Conservation (phyloP, 2,888 invertebrate genomes). For the Linnaemya vulpina region DNA sequence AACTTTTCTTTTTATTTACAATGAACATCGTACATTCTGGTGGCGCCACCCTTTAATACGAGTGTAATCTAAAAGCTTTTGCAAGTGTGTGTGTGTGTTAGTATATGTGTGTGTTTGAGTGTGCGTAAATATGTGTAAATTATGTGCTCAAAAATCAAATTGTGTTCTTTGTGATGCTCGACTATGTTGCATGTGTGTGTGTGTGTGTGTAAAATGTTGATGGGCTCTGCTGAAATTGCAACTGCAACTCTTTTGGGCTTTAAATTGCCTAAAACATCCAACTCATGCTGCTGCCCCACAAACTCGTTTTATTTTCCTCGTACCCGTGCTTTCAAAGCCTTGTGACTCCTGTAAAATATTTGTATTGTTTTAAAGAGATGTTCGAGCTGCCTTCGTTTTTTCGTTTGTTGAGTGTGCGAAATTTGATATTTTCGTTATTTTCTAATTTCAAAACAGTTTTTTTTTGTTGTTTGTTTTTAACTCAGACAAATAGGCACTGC, state of each 20-base stretch:
- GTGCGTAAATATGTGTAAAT: slow-evolving; percentile 50
- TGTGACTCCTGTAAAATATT: no score
- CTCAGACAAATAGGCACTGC: background rate
- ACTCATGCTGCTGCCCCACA: background rate
- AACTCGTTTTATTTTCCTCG: background rate
- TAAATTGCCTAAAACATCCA: slow-evolving; percentile 8
- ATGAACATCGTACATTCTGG: no score
- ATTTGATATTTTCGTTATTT: slow-evolving; percentile 44
- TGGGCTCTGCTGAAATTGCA: background rate
- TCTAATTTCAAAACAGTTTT: slow-evolving; percentile 45
- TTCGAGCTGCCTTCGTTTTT: background rate
- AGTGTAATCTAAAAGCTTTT: background rate
- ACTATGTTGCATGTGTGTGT: background rate
- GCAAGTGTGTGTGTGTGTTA: background rate
- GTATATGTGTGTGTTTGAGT: background rate
- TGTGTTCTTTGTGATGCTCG: background rate
- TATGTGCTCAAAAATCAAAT: slow-evolving; percentile 62
- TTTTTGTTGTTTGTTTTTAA: background rate
- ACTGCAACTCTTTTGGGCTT: background rate
- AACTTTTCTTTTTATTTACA: no score
- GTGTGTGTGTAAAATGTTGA: no score
- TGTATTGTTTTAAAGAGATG: background rate
- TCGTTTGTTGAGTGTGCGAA: slow-evolving; percentile 49
- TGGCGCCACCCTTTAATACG: no score
- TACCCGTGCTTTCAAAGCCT: background rate